These are phyloP conservation scores for Xyrauchen texanus DNA, from an alignment of 2,113 vertebrate species.

Conservation along the genomic window DNA sequence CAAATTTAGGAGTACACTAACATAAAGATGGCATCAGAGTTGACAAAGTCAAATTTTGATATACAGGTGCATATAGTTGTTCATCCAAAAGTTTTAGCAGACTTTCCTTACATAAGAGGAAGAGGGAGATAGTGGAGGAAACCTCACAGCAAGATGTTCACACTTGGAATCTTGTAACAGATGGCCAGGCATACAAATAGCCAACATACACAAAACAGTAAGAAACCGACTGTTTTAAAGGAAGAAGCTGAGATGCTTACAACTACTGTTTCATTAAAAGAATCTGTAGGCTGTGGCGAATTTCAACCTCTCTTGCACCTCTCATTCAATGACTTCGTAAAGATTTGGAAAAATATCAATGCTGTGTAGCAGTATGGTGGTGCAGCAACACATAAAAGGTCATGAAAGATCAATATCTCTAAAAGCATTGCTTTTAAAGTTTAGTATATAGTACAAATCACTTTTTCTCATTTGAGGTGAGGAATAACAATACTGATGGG, in stretches of 20 bases:
- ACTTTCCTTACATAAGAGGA: constrained; percentile 2
- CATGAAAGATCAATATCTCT: not conserved
- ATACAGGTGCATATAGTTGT: not conserved
- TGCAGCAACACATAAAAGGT: too few species aligned
- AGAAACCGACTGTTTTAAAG: not conserved
- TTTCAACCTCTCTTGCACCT: not conserved
- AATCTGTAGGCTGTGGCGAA: not conserved
- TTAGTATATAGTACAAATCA: too few species aligned
- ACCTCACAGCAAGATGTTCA: constrained; percentile 12
- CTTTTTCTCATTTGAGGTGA: not conserved
- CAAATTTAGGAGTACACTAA: too few species aligned
- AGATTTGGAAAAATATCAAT: too few species aligned
- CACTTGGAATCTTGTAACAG: not conserved
- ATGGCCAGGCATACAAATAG: constrained; percentile 17
- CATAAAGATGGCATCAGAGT: too few species aligned
- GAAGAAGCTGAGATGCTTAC: not conserved
- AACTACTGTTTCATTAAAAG: not conserved
- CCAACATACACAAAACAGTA: not conserved
- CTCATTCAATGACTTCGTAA: not conserved
- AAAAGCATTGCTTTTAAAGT: constrained; percentile 4
- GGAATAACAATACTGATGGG: not conserved
- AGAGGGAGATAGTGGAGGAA: constrained; percentile 11
- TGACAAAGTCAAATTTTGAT: too few species aligned
- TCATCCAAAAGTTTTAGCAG: not conserved
- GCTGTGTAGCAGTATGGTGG: too few species aligned